Evolutionary conservation across 2,888 invertebrate species (phyloP).

Genomic region (Drosophila koepferae): DNA sequence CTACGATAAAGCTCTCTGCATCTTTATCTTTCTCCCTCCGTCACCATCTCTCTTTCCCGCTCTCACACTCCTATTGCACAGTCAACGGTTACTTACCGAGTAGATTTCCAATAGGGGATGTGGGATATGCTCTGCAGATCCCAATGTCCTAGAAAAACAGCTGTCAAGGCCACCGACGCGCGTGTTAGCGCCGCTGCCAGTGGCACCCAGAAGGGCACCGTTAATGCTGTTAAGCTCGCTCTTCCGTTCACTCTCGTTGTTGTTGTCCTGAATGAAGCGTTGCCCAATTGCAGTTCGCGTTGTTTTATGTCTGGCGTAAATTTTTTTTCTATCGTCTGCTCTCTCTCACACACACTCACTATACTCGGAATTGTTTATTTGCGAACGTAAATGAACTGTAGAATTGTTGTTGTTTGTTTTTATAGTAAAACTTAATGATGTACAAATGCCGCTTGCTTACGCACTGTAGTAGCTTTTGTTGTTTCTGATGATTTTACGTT

Average conservation of each 20-base stretch:
- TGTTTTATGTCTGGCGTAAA: slow-evolving; percentile 56
- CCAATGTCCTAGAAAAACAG: slow-evolving; percentile 51
- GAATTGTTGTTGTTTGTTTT: slow-evolving; percentile 40
- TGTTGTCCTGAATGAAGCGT: slow-evolving; percentile 26
- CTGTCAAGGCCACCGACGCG: slow-evolving; percentile 59
- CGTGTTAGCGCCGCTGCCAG: slow-evolving; percentile 26
- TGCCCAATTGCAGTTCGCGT: slow-evolving; percentile 38
- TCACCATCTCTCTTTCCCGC: neutral
- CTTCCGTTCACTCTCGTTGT: slow-evolving; percentile 12
- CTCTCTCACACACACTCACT: slow-evolving; percentile 16
- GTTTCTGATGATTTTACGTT: slow-evolving; percentile 5
- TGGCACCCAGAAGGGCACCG: slow-evolving; percentile 39
- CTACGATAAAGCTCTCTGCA: slow-evolving; percentile 16
- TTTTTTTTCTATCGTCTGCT: slow-evolving; percentile 1
- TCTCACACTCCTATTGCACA: neutral
- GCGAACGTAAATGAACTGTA: slow-evolving; percentile 26
- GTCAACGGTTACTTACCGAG: slow-evolving; percentile 43
- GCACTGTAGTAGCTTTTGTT: slow-evolving; percentile 25
- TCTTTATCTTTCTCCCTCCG: neutral
- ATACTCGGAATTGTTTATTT: slow-evolving; percentile 37
- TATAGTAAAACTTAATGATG: slow-evolving; percentile 33
- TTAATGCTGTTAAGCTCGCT: slow-evolving; percentile 26
- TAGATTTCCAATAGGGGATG: slow-evolving; percentile 19
- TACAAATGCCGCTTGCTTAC: slow-evolving; percentile 32
- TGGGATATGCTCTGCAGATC: slow-evolving; percentile 34